phyloP scores from a whole-genome alignment of 2,113 vertebrate species.

The Ageneiosus marmoratus region DNA sequence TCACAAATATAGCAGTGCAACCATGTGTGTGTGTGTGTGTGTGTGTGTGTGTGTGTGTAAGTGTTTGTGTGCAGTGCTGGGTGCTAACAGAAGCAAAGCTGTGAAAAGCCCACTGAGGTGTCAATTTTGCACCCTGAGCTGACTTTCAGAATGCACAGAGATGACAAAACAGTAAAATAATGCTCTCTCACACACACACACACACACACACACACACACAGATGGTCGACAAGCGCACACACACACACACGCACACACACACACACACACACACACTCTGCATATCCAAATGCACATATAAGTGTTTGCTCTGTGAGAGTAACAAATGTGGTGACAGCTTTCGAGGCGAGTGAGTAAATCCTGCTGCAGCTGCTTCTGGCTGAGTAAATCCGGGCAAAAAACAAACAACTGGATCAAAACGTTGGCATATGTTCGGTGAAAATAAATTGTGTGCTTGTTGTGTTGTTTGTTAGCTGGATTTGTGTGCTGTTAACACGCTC shows the following conservation, averaged over 20 bases:
- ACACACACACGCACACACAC: slow-evolving; percentile 13
- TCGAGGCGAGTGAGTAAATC: slow-evolving; percentile 4
- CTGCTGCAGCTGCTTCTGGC: slow-evolving; percentile 17
- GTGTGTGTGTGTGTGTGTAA: slow-evolving; percentile 11
- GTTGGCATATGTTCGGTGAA: neutral
- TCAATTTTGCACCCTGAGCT: slow-evolving; percentile 31
- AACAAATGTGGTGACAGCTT: slow-evolving; percentile 39
- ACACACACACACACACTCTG: neutral
- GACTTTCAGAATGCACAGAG: slow-evolving; percentile 34
- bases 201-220: slow-evolving; percentile 22
- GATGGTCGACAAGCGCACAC: neutral
- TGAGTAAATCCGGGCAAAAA: slow-evolving; percentile 6
- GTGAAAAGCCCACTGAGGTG: slow-evolving; percentile 44
- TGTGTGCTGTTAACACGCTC: neutral
- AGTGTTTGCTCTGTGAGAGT: slow-evolving; percentile 34
- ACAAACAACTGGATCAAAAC: neutral
- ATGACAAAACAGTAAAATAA: slow-evolving; percentile 21
- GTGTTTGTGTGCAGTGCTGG: neutral
- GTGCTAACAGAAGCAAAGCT: slow-evolving; percentile 31
- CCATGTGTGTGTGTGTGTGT: slow-evolving; percentile 12
- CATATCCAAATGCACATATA: neutral
- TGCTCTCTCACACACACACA: slow-evolving; percentile 30
- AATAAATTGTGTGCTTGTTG: neutral
- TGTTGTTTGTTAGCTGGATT: neutral
- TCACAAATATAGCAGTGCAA: too few relatives aligned